These are phyloP conservation scores for Characodon lateralis DNA, from an alignment of 2,797 vertebrate species.

Conservation along the genomic window DNA sequence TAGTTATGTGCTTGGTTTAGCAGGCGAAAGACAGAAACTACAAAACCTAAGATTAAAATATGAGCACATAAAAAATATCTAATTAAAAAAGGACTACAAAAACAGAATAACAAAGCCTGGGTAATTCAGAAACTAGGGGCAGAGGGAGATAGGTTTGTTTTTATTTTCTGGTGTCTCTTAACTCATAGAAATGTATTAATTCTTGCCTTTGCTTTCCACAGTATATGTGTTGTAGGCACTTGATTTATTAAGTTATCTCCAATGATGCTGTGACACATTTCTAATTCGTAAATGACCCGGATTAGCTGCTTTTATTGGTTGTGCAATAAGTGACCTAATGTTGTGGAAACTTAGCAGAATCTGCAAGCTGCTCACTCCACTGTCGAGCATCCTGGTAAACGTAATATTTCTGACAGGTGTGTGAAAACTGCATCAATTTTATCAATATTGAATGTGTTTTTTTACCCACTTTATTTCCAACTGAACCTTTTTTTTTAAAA, in stretches of 20 bases:
- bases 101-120: background rate
- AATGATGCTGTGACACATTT: conserved; percentile 42
- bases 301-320: conserved; percentile 46
- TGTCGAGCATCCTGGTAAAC: conserved; percentile 16
- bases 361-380: conserved; percentile 27
- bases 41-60: background rate
- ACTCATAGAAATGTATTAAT: conserved; percentile 20
- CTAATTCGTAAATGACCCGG: conserved; percentile 44
- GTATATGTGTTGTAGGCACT: conserved; percentile 42
- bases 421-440: background rate
- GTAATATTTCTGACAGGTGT: conserved; percentile 26
- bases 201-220: conserved; percentile 20
- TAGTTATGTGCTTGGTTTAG: background rate
- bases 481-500: background rate
- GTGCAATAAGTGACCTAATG: conserved; percentile 57
- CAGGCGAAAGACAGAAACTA: background rate
- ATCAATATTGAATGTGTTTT: background rate
- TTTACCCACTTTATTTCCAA: background rate
- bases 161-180: conserved; percentile 10
- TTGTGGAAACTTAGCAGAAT: conserved; percentile 52
- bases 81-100: background rate
- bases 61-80: background rate
- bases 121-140: background rate
- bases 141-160: conserved; percentile 3
- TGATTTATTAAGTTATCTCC: conserved; percentile 49